Percentiles rank a stretch among this genome's conserved stretches.
phyloP scores from a whole-genome alignment of 35 echinoderm and acorn worm species.

The Apostichopus parvimensis region DNA sequence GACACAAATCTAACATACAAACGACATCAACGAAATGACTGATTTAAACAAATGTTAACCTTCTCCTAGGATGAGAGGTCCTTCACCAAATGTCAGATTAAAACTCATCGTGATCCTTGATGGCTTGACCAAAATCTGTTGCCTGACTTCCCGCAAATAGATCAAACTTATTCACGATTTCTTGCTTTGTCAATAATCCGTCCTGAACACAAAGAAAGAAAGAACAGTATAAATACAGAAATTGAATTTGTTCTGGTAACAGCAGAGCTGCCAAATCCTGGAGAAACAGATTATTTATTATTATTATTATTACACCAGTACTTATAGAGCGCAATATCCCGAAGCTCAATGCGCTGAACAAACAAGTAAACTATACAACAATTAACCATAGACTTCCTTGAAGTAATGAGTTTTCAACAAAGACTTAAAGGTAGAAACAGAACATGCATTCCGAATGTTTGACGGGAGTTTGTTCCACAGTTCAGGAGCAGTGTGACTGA shows the following conservation, averaged over 20 bases:
- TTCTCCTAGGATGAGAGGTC: not conserved
- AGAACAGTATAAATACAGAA: not conserved
- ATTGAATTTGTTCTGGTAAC: not conserved
- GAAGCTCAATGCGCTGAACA: too few species aligned
- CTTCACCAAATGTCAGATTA: slow-evolving; percentile 2
- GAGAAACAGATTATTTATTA: too few species aligned
- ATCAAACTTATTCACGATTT: slow-evolving; percentile 72
- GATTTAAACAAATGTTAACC: not conserved
- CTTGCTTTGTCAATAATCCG: slow-evolving; percentile 66
- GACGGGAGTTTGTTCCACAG: too few species aligned
- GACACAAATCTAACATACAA: not conserved
- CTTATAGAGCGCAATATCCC: too few species aligned
- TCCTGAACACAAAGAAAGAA: slow-evolving; percentile 66
- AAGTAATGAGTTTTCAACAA: too few species aligned
- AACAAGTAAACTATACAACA: too few species aligned
- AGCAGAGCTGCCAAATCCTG: too few species aligned
- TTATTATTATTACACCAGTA: too few species aligned
- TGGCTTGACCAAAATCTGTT: slow-evolving; percentile 72
- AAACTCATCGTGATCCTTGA: slow-evolving; percentile 82
- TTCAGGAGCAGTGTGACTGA: too few species aligned
- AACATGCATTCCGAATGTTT: too few species aligned
- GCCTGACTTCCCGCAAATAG: slow-evolving; percentile 81
- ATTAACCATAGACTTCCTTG: too few species aligned
- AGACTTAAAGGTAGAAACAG: too few species aligned
- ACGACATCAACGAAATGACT: not conserved